Evolutionary conservation across 1,140 invertebrate genomes (phyloP), one percentile per base, ranked within the genome.

Genomic region (Zaprionus lachaisei): DNA sequence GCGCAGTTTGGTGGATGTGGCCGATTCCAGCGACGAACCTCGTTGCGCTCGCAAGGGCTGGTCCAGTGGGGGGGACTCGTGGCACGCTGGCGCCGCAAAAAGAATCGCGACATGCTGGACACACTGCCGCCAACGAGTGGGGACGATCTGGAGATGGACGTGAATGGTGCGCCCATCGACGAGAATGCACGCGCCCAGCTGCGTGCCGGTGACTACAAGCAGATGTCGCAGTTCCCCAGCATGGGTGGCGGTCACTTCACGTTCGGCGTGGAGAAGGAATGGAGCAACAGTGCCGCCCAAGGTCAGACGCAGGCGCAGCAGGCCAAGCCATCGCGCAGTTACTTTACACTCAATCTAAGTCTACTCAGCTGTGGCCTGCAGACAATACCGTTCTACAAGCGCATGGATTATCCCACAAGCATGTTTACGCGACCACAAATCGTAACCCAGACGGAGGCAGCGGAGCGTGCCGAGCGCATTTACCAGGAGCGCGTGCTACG

Each of bases 311-410:
- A 92, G 17, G 38, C 38, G 38, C 41, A 83, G 26, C 68, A 84
- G 17, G 87, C 79, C 12, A 86, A 72, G 31, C 76, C 84, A 6
- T 83, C 82, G 17, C 81, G 71, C 55, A 67, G 77, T 2, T 92
- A 92, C 26, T 92, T 92, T 17, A 92, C 86, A 5, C 62, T 92
- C 1, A 92, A 92, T 77, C 66, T 92, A 0, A 73, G 75, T 6
- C 58, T 90, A 2, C 63, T 92, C 0, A 92, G 83, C 44, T 72
- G 66, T 4, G 92, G 92, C 6, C 66, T 92, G 7, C 83, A 92
- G 56, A 92, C 92, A 7, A 92, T 92, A 28, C 92, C 92, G 0
- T 92, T 92, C 26, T 86, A 92, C 72, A 92, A 92, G 61, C 91
- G 91, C 26, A 92, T 92, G 91, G 92, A 92, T 44, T 92, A 92